Percentiles rank a stretch among this genome's conserved stretches.
phyloP scores from a whole-genome alignment of 2,797 vertebrate species.

The Syngnathus acus region DNA sequence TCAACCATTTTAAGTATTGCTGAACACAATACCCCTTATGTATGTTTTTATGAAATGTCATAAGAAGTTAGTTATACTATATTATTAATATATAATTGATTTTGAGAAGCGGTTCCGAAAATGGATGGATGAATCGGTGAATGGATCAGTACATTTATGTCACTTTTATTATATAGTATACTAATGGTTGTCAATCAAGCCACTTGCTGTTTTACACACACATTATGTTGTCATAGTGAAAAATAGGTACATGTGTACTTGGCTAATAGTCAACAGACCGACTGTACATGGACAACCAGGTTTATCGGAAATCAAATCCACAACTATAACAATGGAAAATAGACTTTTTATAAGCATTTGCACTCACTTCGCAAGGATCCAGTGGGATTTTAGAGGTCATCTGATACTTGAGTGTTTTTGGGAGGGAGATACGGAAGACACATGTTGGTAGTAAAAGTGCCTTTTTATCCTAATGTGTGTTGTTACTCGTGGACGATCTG shows the following conservation, averaged over 20 bases:
- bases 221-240: background rate
- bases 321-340: constrained; percentile 12
- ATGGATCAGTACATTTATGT: background rate
- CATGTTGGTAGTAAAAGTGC: constrained; percentile 31
- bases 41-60: background rate
- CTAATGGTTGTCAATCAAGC: background rate
- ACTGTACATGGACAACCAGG: background rate
- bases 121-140: too few species aligned
- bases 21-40: background rate
- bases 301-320: constrained; percentile 13
- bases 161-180: background rate
- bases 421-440: constrained; percentile 17
- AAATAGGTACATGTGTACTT: background rate
- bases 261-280: background rate
- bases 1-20: background rate
- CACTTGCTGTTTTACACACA: background rate
- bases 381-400: constrained; percentile 34
- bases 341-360: constrained; percentile 19
- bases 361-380: constrained; percentile 21
- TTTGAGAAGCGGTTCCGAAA: background rate
- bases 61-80: too few species aligned
- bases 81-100: background rate
- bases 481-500: constrained; percentile 38
- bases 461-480: constrained; percentile 48
- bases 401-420: constrained; percentile 32